Percentiles rank a stretch among this genome's conserved stretches.
Evolutionary conservation across 64 coral and sea anemone species (phyloP).

Genomic region (Pocillopora damicornis): DNA sequence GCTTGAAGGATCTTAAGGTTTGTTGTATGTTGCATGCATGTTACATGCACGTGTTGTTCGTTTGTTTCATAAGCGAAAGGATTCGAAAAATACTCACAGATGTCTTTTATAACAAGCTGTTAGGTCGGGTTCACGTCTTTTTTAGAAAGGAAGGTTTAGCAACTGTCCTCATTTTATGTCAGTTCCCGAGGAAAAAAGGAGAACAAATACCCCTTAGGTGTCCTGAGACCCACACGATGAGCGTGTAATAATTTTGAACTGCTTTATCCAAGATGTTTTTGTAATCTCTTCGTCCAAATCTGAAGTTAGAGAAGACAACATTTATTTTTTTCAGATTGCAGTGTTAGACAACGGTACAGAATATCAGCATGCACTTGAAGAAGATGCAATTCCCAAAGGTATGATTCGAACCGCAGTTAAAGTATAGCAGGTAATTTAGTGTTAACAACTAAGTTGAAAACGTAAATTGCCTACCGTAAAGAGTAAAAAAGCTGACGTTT

Average conservation of each 20-base stretch:
- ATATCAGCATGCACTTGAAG: not conserved
- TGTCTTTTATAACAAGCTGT: too few species aligned
- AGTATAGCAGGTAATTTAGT: too few species aligned
- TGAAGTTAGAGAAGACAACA: not conserved
- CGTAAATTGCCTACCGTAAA: too few species aligned
- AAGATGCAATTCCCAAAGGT: not conserved
- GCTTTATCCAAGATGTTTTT: not conserved
- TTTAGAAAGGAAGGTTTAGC: too few species aligned
- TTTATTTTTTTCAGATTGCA: not conserved
- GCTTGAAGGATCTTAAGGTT: not conserved
- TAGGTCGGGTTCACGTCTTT: too few species aligned
- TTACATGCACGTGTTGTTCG: not conserved
- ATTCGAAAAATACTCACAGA: too few species aligned
- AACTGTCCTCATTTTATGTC: too few species aligned
- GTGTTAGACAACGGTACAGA: conserved; percentile 4
- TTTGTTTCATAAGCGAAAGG: not conserved
- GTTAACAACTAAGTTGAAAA: too few species aligned
- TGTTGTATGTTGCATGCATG: not conserved
- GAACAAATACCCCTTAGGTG: too few species aligned
- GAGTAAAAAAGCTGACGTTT: too few species aligned
- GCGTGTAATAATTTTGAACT: not conserved
- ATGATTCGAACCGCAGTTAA: not conserved
- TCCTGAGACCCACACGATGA: not conserved
- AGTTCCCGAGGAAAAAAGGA: too few species aligned
- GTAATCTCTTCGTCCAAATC: too few species aligned